phyloP scores from a whole-genome alignment of 2,888 invertebrate species.

The Junonia oenone region DNA sequence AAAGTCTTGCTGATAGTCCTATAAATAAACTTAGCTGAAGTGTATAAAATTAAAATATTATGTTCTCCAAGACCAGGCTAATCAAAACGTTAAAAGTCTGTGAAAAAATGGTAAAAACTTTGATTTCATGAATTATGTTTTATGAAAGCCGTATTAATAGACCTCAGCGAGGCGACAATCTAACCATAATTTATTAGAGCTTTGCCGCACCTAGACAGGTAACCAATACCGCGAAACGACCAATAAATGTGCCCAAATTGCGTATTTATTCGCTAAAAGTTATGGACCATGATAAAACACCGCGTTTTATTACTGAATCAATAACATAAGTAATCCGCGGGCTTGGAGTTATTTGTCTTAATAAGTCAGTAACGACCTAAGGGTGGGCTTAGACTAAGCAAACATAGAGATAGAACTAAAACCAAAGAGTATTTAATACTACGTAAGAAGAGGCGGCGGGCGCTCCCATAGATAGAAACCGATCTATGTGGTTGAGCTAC shows the following conservation, averaged over 20 bases:
- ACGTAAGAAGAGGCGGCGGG: no score
- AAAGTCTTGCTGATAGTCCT: no score
- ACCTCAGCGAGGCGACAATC: background rate
- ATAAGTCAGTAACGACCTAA: conserved; percentile 21
- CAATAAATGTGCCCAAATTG: conserved; percentile 56
- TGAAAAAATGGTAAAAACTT: no score
- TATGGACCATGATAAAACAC: conserved; percentile 60
- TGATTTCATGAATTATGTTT: background rate
- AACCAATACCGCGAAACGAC: conserved; percentile 32
- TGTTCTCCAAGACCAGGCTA: no score
- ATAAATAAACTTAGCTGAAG: no score
- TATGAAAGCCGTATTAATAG: background rate
- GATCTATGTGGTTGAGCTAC: no score
- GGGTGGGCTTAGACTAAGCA: no score
- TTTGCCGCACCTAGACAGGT: conserved; percentile 21
- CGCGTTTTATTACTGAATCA: conserved; percentile 56
- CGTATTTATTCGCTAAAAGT: conserved; percentile 60
- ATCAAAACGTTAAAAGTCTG: no score
- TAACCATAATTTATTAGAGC: conserved; percentile 17
- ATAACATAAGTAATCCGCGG: conserved; percentile 40
- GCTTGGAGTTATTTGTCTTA: conserved; percentile 27
- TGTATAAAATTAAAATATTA: no score
- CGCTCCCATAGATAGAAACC: no score
- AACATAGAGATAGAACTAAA: no score
- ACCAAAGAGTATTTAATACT: no score